Percentiles rank a stretch among this genome's conserved stretches.
Evolutionary conservation across 2,888 invertebrate species (phyloP).

Genomic region (Malacosoma neustria): DNA sequence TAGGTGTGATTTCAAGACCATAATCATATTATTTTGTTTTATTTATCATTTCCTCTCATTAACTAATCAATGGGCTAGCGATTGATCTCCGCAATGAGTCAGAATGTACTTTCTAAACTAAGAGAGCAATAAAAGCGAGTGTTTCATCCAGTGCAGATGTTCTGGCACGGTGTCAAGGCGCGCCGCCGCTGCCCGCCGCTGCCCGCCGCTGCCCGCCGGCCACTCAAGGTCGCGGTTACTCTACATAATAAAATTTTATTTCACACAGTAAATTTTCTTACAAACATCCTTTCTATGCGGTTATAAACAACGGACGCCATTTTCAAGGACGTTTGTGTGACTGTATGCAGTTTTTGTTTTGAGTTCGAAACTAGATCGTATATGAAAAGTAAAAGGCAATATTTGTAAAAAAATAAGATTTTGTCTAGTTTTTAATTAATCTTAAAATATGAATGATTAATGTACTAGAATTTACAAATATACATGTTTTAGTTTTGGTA

Average conservation of each 20-base stretch:
- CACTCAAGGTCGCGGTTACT: constrained; percentile 43
- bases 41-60: no score
- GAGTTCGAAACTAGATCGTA: no score
- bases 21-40: no score
- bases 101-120: constrained; percentile 8
- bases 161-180: constrained; percentile 41
- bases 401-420: no score
- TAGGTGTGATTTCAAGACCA: no score
- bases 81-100: no score
- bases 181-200: constrained; percentile 8
- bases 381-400: no score
- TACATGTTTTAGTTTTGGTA: no score
- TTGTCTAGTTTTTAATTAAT: neutral
- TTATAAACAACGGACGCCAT: constrained; percentile 6
- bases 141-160: constrained; percentile 21
- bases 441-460: no score
- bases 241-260: constrained; percentile 29
- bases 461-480: no score
- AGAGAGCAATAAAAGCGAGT: constrained; percentile 9
- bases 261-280: constrained; percentile 23
- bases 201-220: constrained; percentile 12
- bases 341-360: constrained; percentile 1
- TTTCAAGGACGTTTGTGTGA: constrained; percentile 5
- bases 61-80: no score
- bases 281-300: constrained; percentile 4